Conservation (phyloP, 1,140 invertebrate genomes). For the Brachionus plicatilis region DNA sequence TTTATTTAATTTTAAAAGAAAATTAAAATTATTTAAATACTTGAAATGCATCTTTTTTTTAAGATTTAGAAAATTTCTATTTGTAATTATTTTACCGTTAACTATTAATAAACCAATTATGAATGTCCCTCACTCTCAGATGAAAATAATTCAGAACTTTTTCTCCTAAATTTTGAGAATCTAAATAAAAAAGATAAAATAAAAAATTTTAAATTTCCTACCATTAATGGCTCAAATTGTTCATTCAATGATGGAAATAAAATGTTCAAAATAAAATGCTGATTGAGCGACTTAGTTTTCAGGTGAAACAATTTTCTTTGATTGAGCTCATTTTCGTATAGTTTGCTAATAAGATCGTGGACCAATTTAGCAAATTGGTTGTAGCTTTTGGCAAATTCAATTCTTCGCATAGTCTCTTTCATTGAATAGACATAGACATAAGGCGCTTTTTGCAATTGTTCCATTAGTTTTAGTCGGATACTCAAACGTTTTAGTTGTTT, state of each 20-base stretch:
- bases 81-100: no score
- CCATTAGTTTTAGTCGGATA: conserved; percentile 2
- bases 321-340: neutral
- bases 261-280: conserved; percentile 15
- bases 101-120: no score
- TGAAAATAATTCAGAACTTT: no score
- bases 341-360: neutral
- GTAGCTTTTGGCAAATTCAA: conserved; percentile 10
- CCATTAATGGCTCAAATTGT: neutral
- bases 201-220: neutral
- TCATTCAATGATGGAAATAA: neutral
- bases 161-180: no score
- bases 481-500: conserved; percentile 29
- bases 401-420: conserved; percentile 10
- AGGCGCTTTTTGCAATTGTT: conserved; percentile 30
- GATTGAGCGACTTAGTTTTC: neutral
- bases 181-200: neutral
- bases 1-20: no score
- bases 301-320: conserved; percentile 5
- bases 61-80: no score
- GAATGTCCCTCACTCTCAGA: no score
- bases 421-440: conserved; percentile 28
- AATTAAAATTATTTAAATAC: no score
- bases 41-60: no score
- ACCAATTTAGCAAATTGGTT: neutral